Conservation (phyloP, 1,140 invertebrate genomes). For the Armadillidium nasatum region DNA sequence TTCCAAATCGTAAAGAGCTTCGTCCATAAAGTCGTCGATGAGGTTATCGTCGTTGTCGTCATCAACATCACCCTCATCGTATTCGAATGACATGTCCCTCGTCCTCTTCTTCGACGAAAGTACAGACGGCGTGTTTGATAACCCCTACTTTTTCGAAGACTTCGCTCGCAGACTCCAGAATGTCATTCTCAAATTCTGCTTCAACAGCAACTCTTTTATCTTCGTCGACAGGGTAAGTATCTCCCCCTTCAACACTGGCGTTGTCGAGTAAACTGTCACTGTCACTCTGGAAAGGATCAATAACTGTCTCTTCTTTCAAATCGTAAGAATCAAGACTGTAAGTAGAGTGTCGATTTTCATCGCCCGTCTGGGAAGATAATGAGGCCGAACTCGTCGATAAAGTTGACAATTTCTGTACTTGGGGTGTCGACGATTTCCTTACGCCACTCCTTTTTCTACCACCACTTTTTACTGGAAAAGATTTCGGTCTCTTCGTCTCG, state of each 20-base stretch:
- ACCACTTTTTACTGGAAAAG: background rate
- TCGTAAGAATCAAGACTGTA: background rate
- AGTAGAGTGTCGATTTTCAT: background rate
- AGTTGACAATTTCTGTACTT: background rate
- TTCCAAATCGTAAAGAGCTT: constrained; percentile 25
- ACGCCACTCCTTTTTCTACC: background rate
- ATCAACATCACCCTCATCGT: background rate
- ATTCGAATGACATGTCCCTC: background rate
- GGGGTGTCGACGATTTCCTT: background rate
- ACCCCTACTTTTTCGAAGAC: background rate
- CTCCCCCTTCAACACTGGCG: background rate
- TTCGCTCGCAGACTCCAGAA: too few relatives aligned
- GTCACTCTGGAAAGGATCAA: background rate
- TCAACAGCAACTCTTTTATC: background rate
- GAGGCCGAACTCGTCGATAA: background rate
- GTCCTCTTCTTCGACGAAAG: background rate
- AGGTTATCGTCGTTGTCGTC: constrained; percentile 21
- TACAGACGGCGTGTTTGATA: background rate
- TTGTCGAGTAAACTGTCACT: constrained; percentile 1
- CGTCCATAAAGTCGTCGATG: constrained; percentile 31
- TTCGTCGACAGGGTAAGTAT: background rate
- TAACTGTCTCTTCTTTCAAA: background rate
- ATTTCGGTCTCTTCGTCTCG: background rate
- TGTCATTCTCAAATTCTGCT: too few relatives aligned
- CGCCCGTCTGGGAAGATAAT: background rate